These are phyloP conservation scores for Irena cyanogastra DNA, from an alignment of 2,113 vertebrate genomes.

Conservation along the genomic window DNA sequence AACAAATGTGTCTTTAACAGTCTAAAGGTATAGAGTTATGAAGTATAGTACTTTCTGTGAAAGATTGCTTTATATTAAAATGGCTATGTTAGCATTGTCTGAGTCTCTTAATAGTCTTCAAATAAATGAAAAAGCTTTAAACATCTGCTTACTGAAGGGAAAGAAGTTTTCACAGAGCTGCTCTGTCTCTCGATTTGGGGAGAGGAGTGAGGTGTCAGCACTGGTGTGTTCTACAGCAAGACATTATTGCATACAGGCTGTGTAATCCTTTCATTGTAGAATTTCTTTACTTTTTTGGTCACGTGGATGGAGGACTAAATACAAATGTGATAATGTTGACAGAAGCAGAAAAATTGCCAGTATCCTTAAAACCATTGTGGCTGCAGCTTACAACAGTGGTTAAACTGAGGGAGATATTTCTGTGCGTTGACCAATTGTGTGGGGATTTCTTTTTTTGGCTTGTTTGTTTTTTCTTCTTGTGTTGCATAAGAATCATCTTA, in stretches of 20 bases:
- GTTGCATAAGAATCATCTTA: neutral
- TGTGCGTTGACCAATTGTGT: neutral
- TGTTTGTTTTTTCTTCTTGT: neutral
- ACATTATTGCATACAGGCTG: neutral
- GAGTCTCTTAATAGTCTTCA: neutral
- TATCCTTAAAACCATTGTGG: conserved; percentile 41
- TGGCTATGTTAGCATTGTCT: neutral
- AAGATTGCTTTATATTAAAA: neutral
- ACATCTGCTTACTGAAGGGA: neutral
- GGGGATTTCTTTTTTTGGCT: neutral
- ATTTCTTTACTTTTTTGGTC: conserved; percentile 27
- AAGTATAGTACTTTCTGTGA: neutral
- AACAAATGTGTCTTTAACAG: neutral
- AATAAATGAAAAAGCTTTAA: neutral
- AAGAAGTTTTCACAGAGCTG: neutral
- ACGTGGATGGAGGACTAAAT: neutral
- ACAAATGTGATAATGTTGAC: conserved; percentile 36
- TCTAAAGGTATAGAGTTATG: neutral
- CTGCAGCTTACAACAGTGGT: neutral
- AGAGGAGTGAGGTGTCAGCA: neutral
- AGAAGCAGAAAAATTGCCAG: conserved; percentile 31
- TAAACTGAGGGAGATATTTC: conserved; percentile 7
- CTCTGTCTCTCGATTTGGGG: neutral
- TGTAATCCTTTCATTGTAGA: conserved; percentile 20
- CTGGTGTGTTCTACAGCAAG: neutral